phyloP scores from a whole-genome alignment of 2,113 vertebrate species.

The Otolemur garnettii region DNA sequence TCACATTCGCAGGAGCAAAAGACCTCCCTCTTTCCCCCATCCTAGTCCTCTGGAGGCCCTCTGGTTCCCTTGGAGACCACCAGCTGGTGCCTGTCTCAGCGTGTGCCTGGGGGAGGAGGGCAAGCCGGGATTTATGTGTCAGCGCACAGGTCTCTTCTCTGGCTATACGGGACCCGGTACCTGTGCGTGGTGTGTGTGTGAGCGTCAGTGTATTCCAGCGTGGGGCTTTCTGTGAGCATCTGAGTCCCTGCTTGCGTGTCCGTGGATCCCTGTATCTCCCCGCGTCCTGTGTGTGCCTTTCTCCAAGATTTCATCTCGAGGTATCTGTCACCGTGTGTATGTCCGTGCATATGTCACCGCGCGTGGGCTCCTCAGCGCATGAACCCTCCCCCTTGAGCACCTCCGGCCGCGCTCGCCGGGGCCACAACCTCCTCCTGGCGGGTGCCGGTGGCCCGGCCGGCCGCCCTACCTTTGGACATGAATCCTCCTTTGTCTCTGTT shows the following conservation, averaged over 20 bases:
- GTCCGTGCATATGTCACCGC: slow-evolving; percentile 72
- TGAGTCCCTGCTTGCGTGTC: not conserved
- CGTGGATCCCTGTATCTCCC: not conserved
- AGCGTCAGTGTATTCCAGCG: not conserved
- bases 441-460: not conserved
- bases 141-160: not conserved
- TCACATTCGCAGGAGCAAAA: not conserved
- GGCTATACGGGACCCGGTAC: slow-evolving; percentile 35
- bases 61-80: slow-evolving; percentile 73
- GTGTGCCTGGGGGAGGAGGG: not conserved
- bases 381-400: slow-evolving; percentile 55
- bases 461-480: slow-evolving; percentile 91
- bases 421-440: slow-evolving; percentile 50
- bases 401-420: not conserved
- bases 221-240: slow-evolving; percentile 3
- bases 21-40: not conserved
- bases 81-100: slow-evolving; percentile 60
- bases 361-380: slow-evolving; percentile 60
- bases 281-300: not conserved
- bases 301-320: not conserved
- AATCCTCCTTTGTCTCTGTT: slow-evolving; percentile 89
- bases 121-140: not conserved
- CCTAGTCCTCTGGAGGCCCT: slow-evolving; percentile 4
- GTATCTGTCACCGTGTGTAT: slow-evolving; percentile 50
- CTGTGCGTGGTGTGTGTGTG: not conserved